phyloP scores from a whole-genome alignment of 2,888 invertebrate species.

The Melanostoma mellinum region DNA sequence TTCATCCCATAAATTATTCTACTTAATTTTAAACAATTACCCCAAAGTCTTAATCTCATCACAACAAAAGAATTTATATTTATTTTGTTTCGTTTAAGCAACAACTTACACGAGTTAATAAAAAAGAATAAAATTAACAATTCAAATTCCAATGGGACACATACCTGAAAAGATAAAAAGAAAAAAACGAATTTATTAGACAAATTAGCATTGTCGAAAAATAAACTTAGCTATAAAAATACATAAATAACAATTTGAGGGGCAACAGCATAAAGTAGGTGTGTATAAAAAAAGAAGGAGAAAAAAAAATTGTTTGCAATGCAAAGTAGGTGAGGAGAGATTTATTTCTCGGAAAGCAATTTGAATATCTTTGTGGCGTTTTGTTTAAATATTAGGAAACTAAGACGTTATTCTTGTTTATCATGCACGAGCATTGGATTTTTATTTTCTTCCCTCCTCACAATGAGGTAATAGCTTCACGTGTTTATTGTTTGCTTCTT shows the following conservation, averaged over 20 bases:
- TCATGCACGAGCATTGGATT: background rate
- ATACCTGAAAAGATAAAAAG: constrained; percentile 69
- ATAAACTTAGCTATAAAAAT: constrained; percentile 28
- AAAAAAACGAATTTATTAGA: constrained; percentile 54
- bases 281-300: background rate
- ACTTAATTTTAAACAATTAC: constrained; percentile 59
- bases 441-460: background rate
- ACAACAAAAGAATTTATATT: constrained; percentile 44
- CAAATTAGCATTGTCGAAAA: constrained; percentile 62
- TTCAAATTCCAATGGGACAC: constrained; percentile 58
- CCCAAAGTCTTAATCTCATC: constrained; percentile 51
- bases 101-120: constrained; percentile 59
- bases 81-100: constrained; percentile 29
- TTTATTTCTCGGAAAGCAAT: constrained; percentile 66
- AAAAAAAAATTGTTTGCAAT: constrained; percentile 58
- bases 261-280: background rate
- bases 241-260: constrained; percentile 30
- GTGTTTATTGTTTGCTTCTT: background rate
- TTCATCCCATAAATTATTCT: constrained; percentile 44
- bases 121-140: constrained; percentile 55
- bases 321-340: constrained; percentile 60
- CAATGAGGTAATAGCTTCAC: background rate
- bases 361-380: constrained; percentile 58
- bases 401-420: constrained; percentile 13
- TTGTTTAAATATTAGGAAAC: constrained; percentile 56